Evolutionary conservation across 2,888 invertebrate genomes (phyloP).

Genomic region (Netelia inedita): DNA sequence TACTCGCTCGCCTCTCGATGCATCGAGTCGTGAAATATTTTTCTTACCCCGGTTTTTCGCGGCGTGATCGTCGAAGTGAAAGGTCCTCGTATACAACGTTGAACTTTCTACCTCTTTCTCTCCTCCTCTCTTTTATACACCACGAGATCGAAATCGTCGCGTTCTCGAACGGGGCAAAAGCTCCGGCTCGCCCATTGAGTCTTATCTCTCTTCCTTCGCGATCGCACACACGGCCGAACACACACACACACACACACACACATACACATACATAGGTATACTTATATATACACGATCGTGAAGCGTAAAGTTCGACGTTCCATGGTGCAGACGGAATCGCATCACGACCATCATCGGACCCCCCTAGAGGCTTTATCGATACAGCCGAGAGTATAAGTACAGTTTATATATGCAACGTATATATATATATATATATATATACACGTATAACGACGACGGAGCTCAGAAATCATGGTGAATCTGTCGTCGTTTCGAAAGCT

Average conservation of each 20-base stretch:
- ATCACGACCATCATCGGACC: constrained; percentile 18
- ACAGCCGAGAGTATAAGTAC: constrained; percentile 8
- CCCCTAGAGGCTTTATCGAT: constrained; percentile 19
- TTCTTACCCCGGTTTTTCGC: constrained; percentile 10
- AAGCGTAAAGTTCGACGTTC: constrained; percentile 10
- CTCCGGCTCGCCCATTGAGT: constrained; percentile 10
- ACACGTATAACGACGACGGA: neutral
- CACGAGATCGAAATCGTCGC: constrained; percentile 18
- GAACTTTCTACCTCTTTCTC: constrained; percentile 7
- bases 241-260: neutral
- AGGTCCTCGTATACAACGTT: constrained; percentile 18
- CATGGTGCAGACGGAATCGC: neutral
- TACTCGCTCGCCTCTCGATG: constrained; percentile 25
- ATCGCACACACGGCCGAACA: neutral
- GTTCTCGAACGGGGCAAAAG: constrained; percentile 22
- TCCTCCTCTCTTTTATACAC: neutral
- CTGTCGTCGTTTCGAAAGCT: constrained; percentile 31
- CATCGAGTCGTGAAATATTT: constrained; percentile 19
- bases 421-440: neutral
- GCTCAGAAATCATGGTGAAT: constrained; percentile 29
- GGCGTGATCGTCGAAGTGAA: neutral
- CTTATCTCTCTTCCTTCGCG: constrained; percentile 27
- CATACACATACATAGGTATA: neutral
- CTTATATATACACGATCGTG: neutral
- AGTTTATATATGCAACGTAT: constrained; percentile 4